Percentiles rank a stretch among this genome's conserved stretches.
These are phyloP conservation scores for Metacarcinus magister DNA, from an alignment of 2,888 invertebrate species.

Conservation along the genomic window DNA sequence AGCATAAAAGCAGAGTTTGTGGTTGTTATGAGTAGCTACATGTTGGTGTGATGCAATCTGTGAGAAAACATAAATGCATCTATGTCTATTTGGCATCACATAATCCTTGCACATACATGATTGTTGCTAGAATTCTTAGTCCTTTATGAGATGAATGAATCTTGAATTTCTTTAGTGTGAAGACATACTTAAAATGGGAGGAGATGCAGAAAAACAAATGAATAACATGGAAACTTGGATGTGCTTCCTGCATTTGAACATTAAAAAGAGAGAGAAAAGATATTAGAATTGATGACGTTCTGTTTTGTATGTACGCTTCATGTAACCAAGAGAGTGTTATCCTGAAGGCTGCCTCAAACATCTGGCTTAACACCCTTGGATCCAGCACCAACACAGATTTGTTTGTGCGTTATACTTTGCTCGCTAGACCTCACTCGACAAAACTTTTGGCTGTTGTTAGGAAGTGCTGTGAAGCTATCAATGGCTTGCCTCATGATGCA, in stretches of 20 bases:
- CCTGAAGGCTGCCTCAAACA: background rate
- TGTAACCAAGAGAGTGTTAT: background rate
- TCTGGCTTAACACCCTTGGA: background rate
- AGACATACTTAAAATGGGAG: background rate
- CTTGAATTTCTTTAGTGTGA: background rate
- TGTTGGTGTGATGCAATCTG: background rate
- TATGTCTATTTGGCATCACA: too few species aligned
- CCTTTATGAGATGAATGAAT: background rate
- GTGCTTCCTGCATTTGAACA: slow-evolving; percentile 47
- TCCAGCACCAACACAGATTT: slow-evolving; percentile 18
- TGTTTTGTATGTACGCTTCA: background rate
- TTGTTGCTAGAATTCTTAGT: background rate
- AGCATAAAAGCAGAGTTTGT: background rate
- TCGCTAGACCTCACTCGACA: slow-evolving; percentile 9
- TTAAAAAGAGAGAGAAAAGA: background rate
- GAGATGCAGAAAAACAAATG: background rate
- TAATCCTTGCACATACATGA: background rate
- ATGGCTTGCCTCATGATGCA: slow-evolving; percentile 6
- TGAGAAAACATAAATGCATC: background rate
- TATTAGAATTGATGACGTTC: background rate
- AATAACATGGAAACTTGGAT: background rate
- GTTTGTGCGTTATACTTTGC: background rate
- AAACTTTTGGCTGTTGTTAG: background rate
- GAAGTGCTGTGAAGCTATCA: slow-evolving; percentile 33
- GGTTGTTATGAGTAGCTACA: background rate